phyloP scores from a whole-genome alignment of 2,888 invertebrate species.

The Ennomos fuscantarius region DNA sequence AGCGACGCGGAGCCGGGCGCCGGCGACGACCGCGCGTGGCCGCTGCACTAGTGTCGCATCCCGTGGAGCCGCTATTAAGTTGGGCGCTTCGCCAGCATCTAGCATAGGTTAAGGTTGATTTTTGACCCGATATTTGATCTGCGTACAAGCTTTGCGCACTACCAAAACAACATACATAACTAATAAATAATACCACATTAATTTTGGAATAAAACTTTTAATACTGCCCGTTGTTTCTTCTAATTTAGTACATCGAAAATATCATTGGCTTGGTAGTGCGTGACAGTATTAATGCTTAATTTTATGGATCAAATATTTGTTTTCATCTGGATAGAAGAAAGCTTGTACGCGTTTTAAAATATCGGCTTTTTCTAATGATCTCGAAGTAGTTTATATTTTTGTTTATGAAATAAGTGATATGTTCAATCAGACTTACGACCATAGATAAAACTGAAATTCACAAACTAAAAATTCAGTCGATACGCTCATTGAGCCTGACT shows the following conservation, averaged over 20 bases:
- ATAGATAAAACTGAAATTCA: no score
- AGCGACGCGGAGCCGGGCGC: constrained; percentile 4
- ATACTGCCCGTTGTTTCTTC: no score
- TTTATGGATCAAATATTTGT: no score
- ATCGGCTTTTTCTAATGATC: constrained; percentile 1
- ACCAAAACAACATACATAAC: not conserved
- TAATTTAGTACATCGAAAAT: no score
- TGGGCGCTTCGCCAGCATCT: constrained; percentile 73
- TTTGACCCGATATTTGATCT: constrained; percentile 29
- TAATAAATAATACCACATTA: no score
- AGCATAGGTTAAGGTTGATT: constrained; percentile 39
- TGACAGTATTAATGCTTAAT: no score
- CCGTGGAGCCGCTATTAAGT: constrained; percentile 78
- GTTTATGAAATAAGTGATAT: not conserved
- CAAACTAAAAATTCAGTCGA: not conserved
- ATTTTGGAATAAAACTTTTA: no score
- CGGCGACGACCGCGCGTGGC: constrained; percentile 18
- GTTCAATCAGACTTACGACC: no score
- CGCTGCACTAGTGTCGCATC: constrained; percentile 17
- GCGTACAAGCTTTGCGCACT: constrained; percentile 16
- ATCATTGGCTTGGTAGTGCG: no score
- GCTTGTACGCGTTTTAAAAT: constrained; percentile 7
- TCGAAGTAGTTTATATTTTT: not conserved
- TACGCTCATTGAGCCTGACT: not conserved
- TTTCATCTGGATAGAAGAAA: not conserved